A percentile compares a stretch with the other conserved stretches of the same genome.
These are phyloP conservation scores for Lasiurus borealis DNA, from an alignment of 2,113 vertebrate genomes.

Conservation along the genomic window DNA sequence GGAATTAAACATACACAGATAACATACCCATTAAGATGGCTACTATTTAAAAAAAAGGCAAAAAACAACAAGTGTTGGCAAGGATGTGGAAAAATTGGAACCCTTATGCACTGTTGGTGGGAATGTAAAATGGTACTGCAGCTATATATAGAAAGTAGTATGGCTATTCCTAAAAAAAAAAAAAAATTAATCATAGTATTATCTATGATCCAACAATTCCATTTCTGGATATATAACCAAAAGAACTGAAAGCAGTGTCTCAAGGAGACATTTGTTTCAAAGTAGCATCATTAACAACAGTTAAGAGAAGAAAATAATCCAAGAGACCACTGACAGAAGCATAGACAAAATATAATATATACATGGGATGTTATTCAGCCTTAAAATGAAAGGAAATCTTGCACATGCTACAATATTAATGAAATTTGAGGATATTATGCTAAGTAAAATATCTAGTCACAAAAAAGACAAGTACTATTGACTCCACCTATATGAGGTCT, in stretches of 20 bases:
- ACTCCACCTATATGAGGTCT: not conserved
- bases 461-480: not conserved
- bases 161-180: not conserved
- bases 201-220: not conserved
- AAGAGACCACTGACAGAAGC: not conserved
- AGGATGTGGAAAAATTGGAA: not conserved
- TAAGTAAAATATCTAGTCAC: not conserved
- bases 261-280: not conserved
- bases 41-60: not conserved
- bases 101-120: not conserved
- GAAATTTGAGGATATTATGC: not conserved
- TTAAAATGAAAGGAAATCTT: not conserved
- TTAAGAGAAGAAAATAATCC: not conserved
- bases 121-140: not conserved
- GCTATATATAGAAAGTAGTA: not conserved
- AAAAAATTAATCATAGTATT: not conserved
- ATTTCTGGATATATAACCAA: not conserved
- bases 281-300: not conserved
- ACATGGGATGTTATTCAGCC: not conserved
- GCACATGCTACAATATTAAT: not conserved
- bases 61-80: not conserved
- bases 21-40: not conserved
- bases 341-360: not conserved
- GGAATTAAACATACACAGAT: constrained; percentile 44
- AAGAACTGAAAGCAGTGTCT: not conserved